Evolutionary conservation across 2,888 invertebrate genomes (phyloP).

Genomic region (Drosophila trichaetosa): DNA sequence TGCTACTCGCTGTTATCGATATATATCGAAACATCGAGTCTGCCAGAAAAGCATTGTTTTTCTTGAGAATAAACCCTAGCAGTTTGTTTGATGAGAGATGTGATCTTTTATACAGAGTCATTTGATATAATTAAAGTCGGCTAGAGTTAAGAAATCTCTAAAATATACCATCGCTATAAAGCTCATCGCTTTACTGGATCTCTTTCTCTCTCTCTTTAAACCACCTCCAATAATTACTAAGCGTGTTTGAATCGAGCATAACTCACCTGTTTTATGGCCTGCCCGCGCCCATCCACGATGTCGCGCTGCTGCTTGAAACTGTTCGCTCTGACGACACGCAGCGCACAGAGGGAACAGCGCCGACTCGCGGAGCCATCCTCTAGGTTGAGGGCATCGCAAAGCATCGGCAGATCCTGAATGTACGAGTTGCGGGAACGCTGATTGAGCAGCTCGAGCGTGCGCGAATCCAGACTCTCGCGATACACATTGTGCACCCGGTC

Average conservation of each 20-base stretch:
- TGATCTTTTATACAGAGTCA: neutral
- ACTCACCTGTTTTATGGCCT: constrained; percentile 64
- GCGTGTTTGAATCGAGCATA: neutral
- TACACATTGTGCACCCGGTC: constrained; percentile 84
- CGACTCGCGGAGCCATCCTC: constrained; percentile 76
- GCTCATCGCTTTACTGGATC: neutral
- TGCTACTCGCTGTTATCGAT: neutral
- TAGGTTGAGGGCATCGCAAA: constrained; percentile 81
- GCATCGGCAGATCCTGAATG: constrained; percentile 71
- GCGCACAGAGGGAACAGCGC: constrained; percentile 45
- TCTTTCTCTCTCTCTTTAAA: neutral
- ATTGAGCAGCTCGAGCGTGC: constrained; percentile 82
- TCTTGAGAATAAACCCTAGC: neutral
- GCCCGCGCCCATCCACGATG: constrained; percentile 59
- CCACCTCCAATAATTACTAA: neutral
- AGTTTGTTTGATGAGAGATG: neutral
- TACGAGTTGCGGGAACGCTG: constrained; percentile 83
- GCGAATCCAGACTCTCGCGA: constrained; percentile 84
- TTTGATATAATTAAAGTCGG: neutral
- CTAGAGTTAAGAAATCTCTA: neutral
- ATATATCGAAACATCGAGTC: neutral
- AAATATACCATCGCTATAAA: neutral
- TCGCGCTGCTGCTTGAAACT: constrained; percentile 62
- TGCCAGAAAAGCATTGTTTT: neutral
- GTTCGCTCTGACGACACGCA: constrained; percentile 45